Conservation (phyloP, 2,888 invertebrate species). For the Xestia ashworthii region DNA sequence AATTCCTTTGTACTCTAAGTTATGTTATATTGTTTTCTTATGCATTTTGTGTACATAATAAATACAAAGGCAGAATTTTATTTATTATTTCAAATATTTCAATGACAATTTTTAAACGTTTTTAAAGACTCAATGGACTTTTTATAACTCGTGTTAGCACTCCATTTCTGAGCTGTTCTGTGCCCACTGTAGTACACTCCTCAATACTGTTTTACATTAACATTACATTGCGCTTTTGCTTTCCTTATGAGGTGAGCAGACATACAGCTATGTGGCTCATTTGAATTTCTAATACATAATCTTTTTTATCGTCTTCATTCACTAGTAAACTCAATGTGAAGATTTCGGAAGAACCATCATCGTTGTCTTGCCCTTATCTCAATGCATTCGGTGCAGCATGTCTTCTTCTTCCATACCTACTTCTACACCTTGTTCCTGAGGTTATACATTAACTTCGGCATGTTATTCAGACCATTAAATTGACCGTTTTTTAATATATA, state of each 20-base stretch:
- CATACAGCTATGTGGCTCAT: constrained; percentile 1
- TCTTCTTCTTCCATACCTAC: too few species aligned
- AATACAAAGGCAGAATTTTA: background rate
- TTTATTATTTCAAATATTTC: background rate
- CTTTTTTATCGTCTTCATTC: background rate
- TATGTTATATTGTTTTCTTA: background rate
- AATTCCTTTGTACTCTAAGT: background rate
- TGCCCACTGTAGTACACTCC: constrained; percentile 20
- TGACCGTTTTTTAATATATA: too few species aligned
- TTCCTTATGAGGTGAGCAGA: constrained; percentile 42
- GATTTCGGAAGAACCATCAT: background rate
- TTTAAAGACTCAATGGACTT: background rate
- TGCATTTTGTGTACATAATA: background rate
- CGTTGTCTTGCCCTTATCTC: too few species aligned
- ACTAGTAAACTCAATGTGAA: background rate
- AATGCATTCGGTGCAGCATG: too few species aligned
- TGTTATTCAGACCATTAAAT: too few species aligned
- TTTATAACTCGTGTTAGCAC: background rate
- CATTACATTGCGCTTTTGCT: constrained; percentile 50
- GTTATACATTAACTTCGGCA: too few species aligned
- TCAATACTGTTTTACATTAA: constrained; percentile 50
- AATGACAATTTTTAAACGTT: background rate
- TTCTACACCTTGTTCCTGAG: too few species aligned
- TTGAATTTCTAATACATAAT: background rate
- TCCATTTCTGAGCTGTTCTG: constrained; percentile 19